Evolutionary conservation across 2,113 vertebrate genomes (phyloP), one percentile per base, ranked within the genome.

Genomic region (Dasypus novemcinctus): DNA sequence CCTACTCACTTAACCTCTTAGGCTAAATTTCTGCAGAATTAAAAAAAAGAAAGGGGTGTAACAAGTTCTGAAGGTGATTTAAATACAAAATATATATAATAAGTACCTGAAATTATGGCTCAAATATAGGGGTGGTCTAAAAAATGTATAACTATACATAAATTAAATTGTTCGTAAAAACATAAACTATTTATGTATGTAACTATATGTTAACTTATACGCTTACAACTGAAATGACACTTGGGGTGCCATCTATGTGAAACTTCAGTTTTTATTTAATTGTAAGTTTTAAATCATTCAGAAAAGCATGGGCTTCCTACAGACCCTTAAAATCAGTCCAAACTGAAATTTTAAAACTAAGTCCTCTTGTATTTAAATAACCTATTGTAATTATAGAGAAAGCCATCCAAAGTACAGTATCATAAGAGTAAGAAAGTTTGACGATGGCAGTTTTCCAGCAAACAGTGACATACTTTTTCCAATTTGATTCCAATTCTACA

Each of bases 401-500:
- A 64, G 41, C 23, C 29, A 41, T 27, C 43, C 21, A 69, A 78
- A 52, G 23, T 17, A 61, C 7, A 52, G 6, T 7, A 69, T 82
- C 25, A 79, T 18, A 87, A 52, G 59, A 83, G 33, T 74, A 75
- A 86, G 18, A 81, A 68, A 81, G 78, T 38, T 81, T 33, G 38
- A 36, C 33, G 46, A 75, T 3, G 38, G 33, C 29, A 75, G 23
- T 76, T 90, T 82, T 36, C 43, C 59, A 68, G 38, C 23, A 78
- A 63, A 75, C 36, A n/a, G n/a, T 87, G 71, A 46, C 81, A 83
- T 66, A 64, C 10, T 66, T 69, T 46, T 69, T 46, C 15, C 52
- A 96, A 76, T 15, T 63, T 90, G 61, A 85, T 85, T 57, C 36
- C 27, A 83, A 57, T 57, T 91, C 43, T 89, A 81, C 31, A 90